Conservation (phyloP, 2,888 invertebrate species). For the Drosophila nigricruria region DNA sequence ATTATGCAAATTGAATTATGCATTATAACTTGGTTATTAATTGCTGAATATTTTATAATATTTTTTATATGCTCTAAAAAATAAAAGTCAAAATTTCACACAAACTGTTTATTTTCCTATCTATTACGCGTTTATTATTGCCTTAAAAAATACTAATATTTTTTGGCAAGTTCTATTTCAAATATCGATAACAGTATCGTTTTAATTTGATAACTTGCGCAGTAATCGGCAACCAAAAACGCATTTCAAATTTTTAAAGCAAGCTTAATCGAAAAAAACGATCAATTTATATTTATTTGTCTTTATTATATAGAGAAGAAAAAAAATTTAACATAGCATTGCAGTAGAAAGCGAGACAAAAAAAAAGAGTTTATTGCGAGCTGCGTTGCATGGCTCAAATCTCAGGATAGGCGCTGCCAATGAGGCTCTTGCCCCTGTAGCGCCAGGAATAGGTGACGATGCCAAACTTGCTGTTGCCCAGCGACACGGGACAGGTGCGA, state of each 20-base stretch:
- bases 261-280: background rate
- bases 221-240: background rate
- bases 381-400: conserved; percentile 86
- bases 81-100: background rate
- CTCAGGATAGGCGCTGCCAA: conserved; percentile 93
- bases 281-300: conserved; percentile 22
- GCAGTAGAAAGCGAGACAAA: conserved; percentile 10
- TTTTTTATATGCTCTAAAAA: background rate
- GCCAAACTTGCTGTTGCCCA: conserved; percentile 90
- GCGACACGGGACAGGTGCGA: conserved; percentile 90
- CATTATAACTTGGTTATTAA: no score
- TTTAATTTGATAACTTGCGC: background rate
- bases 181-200: background rate
- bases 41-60: background rate
- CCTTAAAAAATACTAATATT: background rate
- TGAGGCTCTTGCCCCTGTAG: conserved; percentile 91
- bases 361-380: conserved; percentile 3
- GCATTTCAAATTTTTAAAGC: background rate
- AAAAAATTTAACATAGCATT: conserved; percentile 16
- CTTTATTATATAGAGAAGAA: conserved; percentile 35
- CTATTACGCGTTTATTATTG: no score
- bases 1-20: background rate
- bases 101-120: background rate
- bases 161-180: background rate
- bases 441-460: conserved; percentile 91